Conservation (phyloP, 2,888 invertebrate species). For the Hyposoter didymator region DNA sequence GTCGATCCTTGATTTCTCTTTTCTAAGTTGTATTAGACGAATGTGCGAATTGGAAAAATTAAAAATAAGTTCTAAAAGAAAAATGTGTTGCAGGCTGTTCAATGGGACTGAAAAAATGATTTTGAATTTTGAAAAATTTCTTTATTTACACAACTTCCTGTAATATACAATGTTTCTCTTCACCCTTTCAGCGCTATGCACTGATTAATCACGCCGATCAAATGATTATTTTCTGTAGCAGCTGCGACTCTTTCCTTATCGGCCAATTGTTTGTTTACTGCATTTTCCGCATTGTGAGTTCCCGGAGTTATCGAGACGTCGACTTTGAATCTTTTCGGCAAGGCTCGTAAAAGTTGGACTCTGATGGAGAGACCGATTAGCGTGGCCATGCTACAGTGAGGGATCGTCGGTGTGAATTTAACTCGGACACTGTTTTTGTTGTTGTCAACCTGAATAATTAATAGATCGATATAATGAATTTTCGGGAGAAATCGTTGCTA, state of each 20-base stretch:
- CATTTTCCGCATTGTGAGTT: slow-evolving; percentile 95
- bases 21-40: slow-evolving; percentile 38
- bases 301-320: slow-evolving; percentile 96
- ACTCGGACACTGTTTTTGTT: slow-evolving; percentile 89
- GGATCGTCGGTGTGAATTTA: slow-evolving; percentile 98
- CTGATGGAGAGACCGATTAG: slow-evolving; percentile 96
- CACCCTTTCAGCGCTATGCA: slow-evolving; percentile 86
- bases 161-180: neutral
- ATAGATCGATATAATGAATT: neutral
- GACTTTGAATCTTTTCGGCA: slow-evolving; percentile 94
- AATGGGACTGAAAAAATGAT: neutral
- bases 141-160: neutral
- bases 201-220: slow-evolving; percentile 97
- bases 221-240: slow-evolving; percentile 96
- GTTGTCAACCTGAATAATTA: slow-evolving; percentile 88
- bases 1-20: slow-evolving; percentile 31
- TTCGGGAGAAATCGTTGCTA: neutral
- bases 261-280: slow-evolving; percentile 98
- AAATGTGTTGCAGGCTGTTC: neutral
- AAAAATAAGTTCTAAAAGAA: neutral
- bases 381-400: slow-evolving; percentile 99
- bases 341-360: slow-evolving; percentile 93
- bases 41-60: slow-evolving; percentile 47
- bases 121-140: neutral
- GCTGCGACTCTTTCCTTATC: slow-evolving; percentile 99